Conservation (phyloP, 1,140 invertebrate genomes). For the Lerema accius region DNA sequence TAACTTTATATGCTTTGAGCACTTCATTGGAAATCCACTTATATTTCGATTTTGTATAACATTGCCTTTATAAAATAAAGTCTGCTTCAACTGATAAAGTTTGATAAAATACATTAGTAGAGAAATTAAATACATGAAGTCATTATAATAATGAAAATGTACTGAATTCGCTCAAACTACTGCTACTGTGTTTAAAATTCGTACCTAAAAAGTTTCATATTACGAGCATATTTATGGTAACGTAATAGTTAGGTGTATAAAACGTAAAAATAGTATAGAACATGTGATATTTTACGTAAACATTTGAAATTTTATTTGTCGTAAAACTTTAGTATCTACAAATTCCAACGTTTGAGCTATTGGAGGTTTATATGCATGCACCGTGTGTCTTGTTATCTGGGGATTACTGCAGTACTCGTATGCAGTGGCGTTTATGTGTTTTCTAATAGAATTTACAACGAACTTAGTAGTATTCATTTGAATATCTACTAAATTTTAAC, state of each 20-base stretch:
- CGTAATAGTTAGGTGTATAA: too few relatives aligned
- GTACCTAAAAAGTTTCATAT: too few relatives aligned
- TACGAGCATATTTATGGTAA: too few relatives aligned
- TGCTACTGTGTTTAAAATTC: too few relatives aligned
- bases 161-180: too few relatives aligned
- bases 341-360: conserved; percentile 10
- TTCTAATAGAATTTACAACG: conserved; percentile 16
- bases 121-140: too few relatives aligned
- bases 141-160: too few relatives aligned
- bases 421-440: conserved; percentile 14
- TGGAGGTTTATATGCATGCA: conserved; percentile 21
- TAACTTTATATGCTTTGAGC: neutral
- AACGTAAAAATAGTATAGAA: too few relatives aligned
- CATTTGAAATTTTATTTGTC: conserved; percentile 15
- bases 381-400: conserved; percentile 23
- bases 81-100: too few relatives aligned
- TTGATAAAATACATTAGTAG: too few relatives aligned
- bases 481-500: conserved; percentile 6
- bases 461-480: conserved; percentile 3
- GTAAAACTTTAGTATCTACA: neutral
- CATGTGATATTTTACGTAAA: too few relatives aligned
- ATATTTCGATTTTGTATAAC: neutral
- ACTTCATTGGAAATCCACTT: neutral
- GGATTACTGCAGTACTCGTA: conserved; percentile 18
- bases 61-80: conserved; percentile 6